phyloP scores from a whole-genome alignment of 2,113 vertebrate genomes.

The Bujurquina vittata region DNA sequence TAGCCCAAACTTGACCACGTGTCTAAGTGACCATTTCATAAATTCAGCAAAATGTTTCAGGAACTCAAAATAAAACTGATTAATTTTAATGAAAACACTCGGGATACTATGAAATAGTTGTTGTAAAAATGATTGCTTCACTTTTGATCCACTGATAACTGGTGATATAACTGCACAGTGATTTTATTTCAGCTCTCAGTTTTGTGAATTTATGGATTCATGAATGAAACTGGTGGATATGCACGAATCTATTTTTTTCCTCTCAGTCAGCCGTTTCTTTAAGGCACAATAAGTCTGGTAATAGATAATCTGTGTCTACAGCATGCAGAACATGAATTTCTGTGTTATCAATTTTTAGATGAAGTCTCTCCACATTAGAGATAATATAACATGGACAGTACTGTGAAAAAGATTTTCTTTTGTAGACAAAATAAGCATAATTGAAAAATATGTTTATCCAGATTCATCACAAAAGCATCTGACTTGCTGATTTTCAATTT shows the following conservation, averaged over 20 bases:
- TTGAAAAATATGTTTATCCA: neutral
- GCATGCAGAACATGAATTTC: neutral
- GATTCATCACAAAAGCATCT: neutral
- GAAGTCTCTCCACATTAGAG: neutral
- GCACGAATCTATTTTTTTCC: slow-evolving; percentile 25
- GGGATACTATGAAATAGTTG: neutral
- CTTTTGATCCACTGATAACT: neutral
- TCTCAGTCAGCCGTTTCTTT: neutral
- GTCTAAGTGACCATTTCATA: neutral
- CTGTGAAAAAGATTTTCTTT: too few species aligned
- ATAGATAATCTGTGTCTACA: neutral
- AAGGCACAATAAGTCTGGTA: neutral
- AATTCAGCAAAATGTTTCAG: neutral
- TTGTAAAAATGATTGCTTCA: neutral
- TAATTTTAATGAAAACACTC: neutral
- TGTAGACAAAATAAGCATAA: neutral
- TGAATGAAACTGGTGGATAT: slow-evolving; percentile 20
- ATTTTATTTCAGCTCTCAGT: too few species aligned
- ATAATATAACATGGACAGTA: neutral
- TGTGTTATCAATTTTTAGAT: too few species aligned
- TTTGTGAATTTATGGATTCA: too few species aligned
- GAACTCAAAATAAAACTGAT: neutral
- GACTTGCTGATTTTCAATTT: neutral
- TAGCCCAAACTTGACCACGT: neutral
- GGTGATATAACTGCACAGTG: neutral